phyloP scores from a whole-genome alignment of 2,797 vertebrate species.

The Podargus strigoides region DNA sequence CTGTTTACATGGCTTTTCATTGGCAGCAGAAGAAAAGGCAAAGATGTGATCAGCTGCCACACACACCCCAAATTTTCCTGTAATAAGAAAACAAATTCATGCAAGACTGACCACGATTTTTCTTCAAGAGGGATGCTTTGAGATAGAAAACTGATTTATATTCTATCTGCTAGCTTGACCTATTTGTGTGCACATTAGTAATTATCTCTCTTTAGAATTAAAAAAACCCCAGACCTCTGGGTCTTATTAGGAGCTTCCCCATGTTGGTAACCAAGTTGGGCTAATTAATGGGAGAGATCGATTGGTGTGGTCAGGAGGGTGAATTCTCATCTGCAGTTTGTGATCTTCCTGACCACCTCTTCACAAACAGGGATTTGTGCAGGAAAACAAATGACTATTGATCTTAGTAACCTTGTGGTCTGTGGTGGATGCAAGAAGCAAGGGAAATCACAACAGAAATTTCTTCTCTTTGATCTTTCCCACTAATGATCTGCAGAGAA shows the following conservation, averaged over 20 bases:
- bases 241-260: conserved; percentile 31
- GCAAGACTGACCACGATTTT: background rate
- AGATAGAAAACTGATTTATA: background rate
- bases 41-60: background rate
- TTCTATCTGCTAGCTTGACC: background rate
- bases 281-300: background rate
- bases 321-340: background rate
- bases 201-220: background rate
- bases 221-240: background rate
- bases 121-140: background rate
- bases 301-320: background rate
- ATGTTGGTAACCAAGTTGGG: background rate
- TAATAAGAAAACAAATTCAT: background rate
- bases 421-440: background rate
- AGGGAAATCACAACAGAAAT: background rate
- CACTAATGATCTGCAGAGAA: background rate
- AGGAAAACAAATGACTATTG: background rate
- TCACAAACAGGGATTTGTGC: background rate
- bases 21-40: background rate
- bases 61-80: background rate
- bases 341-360: background rate
- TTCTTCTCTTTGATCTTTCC: background rate
- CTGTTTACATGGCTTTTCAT: background rate
- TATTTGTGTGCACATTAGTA: background rate
- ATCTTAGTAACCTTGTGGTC: background rate